These are phyloP conservation scores for Laticauda colubrina DNA, from an alignment of 2,113 vertebrate genomes.

Conservation along the genomic window DNA sequence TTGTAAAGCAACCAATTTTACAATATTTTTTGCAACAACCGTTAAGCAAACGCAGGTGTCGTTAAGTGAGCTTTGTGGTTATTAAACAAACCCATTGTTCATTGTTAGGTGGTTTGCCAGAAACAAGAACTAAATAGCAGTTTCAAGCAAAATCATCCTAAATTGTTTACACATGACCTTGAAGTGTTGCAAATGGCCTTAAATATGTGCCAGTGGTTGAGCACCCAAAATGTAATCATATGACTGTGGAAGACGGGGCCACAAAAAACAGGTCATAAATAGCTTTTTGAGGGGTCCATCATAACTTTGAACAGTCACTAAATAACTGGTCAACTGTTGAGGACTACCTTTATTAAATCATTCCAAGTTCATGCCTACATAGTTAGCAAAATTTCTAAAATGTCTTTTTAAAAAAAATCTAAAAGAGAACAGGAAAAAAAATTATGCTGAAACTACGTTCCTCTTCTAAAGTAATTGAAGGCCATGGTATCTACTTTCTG, in stretches of 20 bases:
- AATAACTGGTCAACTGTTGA: background rate
- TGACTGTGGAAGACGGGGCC: background rate
- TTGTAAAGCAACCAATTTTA: background rate
- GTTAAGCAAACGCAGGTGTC: background rate
- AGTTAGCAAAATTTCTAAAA: background rate
- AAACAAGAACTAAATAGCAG: background rate
- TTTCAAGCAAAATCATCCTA: background rate
- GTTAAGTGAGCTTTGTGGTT: background rate
- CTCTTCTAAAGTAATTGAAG: background rate
- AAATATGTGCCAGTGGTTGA: background rate
- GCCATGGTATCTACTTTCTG: background rate
- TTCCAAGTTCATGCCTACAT: background rate
- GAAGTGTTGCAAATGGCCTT: background rate
- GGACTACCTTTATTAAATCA: background rate
- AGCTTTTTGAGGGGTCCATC: background rate
- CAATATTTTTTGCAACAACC: background rate
- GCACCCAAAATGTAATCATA: background rate
- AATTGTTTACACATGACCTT: background rate
- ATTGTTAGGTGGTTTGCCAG: background rate
- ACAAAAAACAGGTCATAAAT: background rate
- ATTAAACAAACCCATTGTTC: background rate
- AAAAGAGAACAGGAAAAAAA: background rate
- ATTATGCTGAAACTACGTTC: background rate
- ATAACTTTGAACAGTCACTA: background rate
- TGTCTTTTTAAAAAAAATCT: background rate